phyloP scores from a whole-genome alignment of 1,140 invertebrate genomes.

The Homalodisca vitripennis region DNA sequence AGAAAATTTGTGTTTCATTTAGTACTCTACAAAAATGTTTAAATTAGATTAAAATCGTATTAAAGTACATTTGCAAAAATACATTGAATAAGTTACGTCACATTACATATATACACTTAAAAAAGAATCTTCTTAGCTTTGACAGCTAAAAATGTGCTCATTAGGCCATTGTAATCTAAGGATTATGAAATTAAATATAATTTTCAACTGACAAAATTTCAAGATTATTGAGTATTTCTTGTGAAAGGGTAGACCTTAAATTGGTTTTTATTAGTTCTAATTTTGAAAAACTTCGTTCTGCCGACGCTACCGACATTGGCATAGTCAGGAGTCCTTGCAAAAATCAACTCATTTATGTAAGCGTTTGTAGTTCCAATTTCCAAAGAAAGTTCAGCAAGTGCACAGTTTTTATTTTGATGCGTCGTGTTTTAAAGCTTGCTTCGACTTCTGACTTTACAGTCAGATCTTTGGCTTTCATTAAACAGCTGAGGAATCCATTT shows the following conservation, averaged over 20 bases:
- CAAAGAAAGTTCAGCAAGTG: constrained; percentile 5
- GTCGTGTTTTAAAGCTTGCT: too few relatives aligned
- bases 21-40: too few relatives aligned
- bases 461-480: too few relatives aligned
- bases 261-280: constrained; percentile 9
- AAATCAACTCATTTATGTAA: constrained; percentile 5
- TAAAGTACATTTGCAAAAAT: too few relatives aligned
- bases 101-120: not conserved
- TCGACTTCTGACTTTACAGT: too few relatives aligned
- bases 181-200: constrained; percentile 19
- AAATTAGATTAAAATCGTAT: too few relatives aligned
- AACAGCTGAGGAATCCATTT: too few relatives aligned
- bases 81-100: too few relatives aligned
- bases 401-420: too few relatives aligned
- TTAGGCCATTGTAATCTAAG: constrained; percentile 1
- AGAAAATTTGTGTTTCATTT: too few relatives aligned
- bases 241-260: not conserved
- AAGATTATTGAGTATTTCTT: constrained; percentile 21
- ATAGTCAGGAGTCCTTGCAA: not conserved
- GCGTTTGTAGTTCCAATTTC: not conserved
- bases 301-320: constrained; percentile 1
- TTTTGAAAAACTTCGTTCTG: not conserved
- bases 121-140: constrained; percentile 4
- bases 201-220: constrained; percentile 16
- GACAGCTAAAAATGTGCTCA: constrained; percentile 1